phyloP scores from a whole-genome alignment of 1,140 invertebrate genomes.

The Heliothis subflexa region DNA sequence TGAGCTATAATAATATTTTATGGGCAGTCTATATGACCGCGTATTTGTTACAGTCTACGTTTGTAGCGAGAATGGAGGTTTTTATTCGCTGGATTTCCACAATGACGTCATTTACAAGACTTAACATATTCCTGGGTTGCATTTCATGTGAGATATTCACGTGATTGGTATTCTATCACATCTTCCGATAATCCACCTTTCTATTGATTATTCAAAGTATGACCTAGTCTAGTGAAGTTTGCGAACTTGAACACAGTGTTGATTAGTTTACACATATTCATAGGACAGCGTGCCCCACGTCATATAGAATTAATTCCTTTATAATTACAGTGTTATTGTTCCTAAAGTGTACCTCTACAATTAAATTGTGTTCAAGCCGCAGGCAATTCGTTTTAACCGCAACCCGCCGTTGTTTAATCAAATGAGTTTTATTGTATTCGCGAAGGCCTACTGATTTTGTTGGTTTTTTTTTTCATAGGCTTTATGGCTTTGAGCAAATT shows the following conservation, averaged over 20 bases:
- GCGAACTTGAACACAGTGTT: background rate
- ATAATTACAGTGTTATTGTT: background rate
- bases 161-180: background rate
- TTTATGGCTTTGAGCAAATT: background rate
- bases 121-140: background rate
- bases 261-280: constrained; percentile 13
- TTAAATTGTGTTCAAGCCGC: background rate
- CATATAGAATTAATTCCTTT: background rate
- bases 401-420: constrained; percentile 4
- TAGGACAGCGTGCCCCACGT: background rate
- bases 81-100: background rate
- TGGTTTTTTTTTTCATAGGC: background rate
- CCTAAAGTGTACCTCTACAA: background rate
- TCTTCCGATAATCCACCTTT: background rate
- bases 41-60: background rate
- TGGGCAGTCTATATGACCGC: background rate
- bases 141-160: background rate
- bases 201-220: background rate
- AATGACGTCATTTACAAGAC: constrained; percentile 13
- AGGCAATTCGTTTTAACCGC: constrained; percentile 8
- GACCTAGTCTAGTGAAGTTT: background rate
- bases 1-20: background rate
- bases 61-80: background rate
- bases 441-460: background rate
- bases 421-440: constrained; percentile 4